Evolutionary conservation across 2,888 invertebrate genomes (phyloP).

Genomic region (Eledona agricola): DNA sequence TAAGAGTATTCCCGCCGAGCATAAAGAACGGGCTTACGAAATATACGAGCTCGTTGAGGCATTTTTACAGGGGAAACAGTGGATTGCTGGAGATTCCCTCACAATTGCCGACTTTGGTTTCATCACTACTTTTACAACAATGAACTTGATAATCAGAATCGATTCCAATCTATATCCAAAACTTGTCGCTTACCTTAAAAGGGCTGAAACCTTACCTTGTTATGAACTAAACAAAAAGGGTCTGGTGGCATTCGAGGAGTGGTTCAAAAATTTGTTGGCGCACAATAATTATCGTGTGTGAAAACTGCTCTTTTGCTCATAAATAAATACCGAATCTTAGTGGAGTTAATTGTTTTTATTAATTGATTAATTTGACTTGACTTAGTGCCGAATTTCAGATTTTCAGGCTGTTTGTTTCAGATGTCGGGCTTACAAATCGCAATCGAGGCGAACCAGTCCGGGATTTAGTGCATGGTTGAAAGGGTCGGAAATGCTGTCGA

Average conservation of each 20-base stretch:
- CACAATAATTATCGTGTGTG: no score
- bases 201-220: conserved; percentile 48
- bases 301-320: no score
- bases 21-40: conserved; percentile 1
- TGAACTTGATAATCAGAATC: conserved; percentile 28
- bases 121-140: conserved; percentile 40
- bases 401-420: no score
- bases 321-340: no score
- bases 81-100: conserved; percentile 44
- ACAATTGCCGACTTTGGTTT: conserved; percentile 50
- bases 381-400: no score
- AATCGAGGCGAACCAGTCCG: no score
- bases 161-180: conserved; percentile 51
- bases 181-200: conserved; percentile 51
- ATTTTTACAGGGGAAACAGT: conserved; percentile 60
- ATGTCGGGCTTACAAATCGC: no score
- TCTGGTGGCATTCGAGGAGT: conserved; percentile 1
- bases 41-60: conserved; percentile 8
- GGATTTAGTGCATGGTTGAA: no score
- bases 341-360: no score
- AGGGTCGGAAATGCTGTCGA: no score
- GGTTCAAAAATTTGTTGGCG: no score
- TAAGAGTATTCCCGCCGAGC: neutral
- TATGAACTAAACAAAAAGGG: conserved; percentile 13
- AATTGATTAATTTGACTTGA: no score